Evolutionary conservation across 2,888 invertebrate genomes (phyloP).

Genomic region (Dusona sp.): DNA sequence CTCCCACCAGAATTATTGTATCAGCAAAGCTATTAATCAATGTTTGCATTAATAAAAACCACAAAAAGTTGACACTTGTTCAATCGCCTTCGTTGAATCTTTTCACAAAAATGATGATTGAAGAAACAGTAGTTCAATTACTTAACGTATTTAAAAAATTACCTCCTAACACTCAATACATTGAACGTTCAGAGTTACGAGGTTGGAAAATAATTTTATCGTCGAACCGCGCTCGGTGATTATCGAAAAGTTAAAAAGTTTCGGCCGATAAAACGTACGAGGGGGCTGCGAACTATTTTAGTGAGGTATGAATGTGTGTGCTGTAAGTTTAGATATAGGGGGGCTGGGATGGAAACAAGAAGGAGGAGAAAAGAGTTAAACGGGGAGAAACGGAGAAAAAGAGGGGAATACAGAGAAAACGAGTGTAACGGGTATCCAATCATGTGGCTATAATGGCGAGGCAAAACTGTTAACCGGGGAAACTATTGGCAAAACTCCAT

Average conservation of each 20-base stretch:
- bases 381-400: not conserved
- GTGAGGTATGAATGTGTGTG: constrained; percentile 10
- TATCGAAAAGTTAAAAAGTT: constrained; percentile 60
- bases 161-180: not conserved
- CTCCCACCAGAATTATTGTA: too few species aligned
- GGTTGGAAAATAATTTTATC: constrained; percentile 42
- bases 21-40: too few species aligned
- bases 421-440: constrained; percentile 76
- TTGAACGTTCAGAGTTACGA: not conserved
- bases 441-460: constrained; percentile 76
- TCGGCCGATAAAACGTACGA: constrained; percentile 31
- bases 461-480: constrained; percentile 73
- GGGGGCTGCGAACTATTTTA: constrained; percentile 29
- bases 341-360: constrained; percentile 17
- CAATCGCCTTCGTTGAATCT: not conserved
- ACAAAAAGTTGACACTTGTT: not conserved
- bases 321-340: not conserved
- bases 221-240: constrained; percentile 44
- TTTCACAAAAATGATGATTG: not conserved
- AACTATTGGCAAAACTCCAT: constrained; percentile 73
- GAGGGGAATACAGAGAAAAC: constrained; percentile 64
- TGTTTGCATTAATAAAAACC: not conserved
- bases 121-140: not conserved
- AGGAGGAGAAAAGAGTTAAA: not conserved
- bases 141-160: not conserved